Base-by-base conservation (phyloP, 1,140 invertebrate genomes). In the Drosophila mayri region DNA sequence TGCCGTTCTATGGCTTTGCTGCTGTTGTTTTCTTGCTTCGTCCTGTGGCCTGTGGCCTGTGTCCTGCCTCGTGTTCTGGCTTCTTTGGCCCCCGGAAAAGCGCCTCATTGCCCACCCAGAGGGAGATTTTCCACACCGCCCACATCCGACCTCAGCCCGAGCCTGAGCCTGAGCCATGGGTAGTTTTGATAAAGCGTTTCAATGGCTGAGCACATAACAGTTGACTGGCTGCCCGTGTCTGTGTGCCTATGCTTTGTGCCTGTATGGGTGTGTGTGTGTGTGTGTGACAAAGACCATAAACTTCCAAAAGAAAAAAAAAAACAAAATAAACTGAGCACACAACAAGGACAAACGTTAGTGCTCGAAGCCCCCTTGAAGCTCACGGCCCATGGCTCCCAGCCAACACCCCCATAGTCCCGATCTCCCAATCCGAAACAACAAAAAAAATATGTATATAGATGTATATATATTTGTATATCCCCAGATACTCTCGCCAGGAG, bases 131-230 rank as follows among this genome's bases (percentile, higher is more conserved):
- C 41, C 67, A 49, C 58, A 28, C 47, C 38, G 25, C 43, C 20
- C 25, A 37, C 40, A 30, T 9, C 14, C 25, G 25, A 25, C 14
- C 44, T 16, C 14, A 14, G 52, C 61, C 37, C 58, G 12, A 2
- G 9, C 37, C 30, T 59, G 16, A 35, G 47, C 25, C 61, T 49
- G 66, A 28, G 77, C 84, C 77, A 68, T 84, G 84, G 84, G 85
- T 88, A 88, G 84, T 88, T 88, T 88, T 84, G 84, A 88, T 88
- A 88, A 88, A 88, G 83, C 77, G 84, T 88, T 88, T 88, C 84
- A 88, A 88, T 88, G 84, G 80, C 84, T 88, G 84, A 84, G 54
- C 84, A 88, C 85, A 88, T 88, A 88, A 88, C 84, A 88, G 84
- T 88, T 88, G 76, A 88, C 84, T 88, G 84, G 80, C 80, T 87